Conservation (phyloP, 2,113 vertebrate genomes). For the Odontesthes bonariensis region DNA sequence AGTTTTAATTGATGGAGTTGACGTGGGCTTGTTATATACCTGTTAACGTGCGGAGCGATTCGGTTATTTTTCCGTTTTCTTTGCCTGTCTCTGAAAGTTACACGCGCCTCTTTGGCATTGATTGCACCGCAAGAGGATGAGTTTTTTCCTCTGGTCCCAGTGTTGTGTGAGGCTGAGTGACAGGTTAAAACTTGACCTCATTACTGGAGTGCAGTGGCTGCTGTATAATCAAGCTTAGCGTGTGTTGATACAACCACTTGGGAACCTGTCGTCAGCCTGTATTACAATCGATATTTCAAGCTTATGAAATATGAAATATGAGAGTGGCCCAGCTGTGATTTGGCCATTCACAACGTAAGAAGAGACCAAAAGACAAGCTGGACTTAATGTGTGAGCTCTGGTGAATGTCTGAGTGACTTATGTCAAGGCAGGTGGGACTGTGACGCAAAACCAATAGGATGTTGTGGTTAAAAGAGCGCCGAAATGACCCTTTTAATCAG, state of each 20-base stretch:
- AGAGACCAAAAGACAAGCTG: not conserved
- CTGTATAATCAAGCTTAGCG: conserved; percentile 9
- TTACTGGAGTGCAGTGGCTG: conserved; percentile 13
- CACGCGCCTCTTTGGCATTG: not conserved
- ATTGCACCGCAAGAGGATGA: not conserved
- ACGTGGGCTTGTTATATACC: not conserved
- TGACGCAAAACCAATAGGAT: too few relatives aligned
- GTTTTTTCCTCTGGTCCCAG: not conserved
- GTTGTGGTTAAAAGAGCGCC: too few relatives aligned
- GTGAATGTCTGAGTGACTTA: conserved; percentile 1
- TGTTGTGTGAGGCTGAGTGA: conserved; percentile 7
- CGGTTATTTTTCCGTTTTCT: conserved; percentile 1
- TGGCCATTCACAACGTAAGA: not conserved
- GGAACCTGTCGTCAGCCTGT: conserved; percentile 11
- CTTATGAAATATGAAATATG: too few relatives aligned
- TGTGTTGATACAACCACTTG: conserved; percentile 11
- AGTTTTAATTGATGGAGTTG: not conserved
- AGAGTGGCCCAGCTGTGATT: too few relatives aligned
- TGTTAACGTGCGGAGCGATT: not conserved
- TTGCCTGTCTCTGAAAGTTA: not conserved
- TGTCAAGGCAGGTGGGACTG: not conserved
- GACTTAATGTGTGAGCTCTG: not conserved
- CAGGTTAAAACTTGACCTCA: not conserved
- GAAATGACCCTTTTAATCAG: too few relatives aligned
- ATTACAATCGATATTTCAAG: not conserved